These are phyloP conservation scores for Leiothrix lutea DNA, from an alignment of 2,113 vertebrate species.

Conservation along the genomic window DNA sequence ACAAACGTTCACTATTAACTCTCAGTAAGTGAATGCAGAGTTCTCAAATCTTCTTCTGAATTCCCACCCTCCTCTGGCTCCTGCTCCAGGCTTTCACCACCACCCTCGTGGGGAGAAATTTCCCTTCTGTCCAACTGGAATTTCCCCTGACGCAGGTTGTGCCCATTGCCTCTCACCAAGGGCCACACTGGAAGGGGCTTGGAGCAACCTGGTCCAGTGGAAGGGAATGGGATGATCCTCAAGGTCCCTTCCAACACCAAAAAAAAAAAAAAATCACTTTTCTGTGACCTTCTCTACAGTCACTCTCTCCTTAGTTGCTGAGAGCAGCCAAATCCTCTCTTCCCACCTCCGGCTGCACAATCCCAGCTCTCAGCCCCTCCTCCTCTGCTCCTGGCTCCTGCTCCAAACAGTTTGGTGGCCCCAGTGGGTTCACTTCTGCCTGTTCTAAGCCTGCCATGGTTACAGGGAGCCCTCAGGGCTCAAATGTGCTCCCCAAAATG, in stretches of 20 bases:
- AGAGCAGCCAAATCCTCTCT: background rate
- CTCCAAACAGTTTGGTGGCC: background rate
- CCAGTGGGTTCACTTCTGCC: background rate
- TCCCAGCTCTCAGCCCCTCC: background rate
- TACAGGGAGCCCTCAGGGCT: background rate
- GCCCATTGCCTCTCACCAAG: background rate
- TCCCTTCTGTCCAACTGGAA: background rate
- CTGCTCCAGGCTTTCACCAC: background rate
- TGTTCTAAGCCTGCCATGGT: background rate
- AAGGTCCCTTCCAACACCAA: background rate
- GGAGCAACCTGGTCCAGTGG: background rate
- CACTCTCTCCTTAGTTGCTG: accelerated
- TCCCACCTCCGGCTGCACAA: background rate
- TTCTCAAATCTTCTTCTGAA: background rate
- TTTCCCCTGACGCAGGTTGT: background rate
- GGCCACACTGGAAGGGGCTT: accelerated
- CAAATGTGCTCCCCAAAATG: background rate
- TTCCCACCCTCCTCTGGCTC: background rate
- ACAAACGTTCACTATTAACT: background rate
- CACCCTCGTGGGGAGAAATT: background rate
- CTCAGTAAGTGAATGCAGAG: background rate
- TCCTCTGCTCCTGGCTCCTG: background rate
- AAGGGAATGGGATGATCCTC: background rate
- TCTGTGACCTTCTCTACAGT: background rate
- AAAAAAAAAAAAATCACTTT: too few relatives aligned